A percentile compares a stretch with the other conserved stretches of the same genome.
These are phyloP conservation scores for Neolamprologus tretocephalus DNA, from an alignment of 2,113 vertebrate genomes.

Conservation along the genomic window DNA sequence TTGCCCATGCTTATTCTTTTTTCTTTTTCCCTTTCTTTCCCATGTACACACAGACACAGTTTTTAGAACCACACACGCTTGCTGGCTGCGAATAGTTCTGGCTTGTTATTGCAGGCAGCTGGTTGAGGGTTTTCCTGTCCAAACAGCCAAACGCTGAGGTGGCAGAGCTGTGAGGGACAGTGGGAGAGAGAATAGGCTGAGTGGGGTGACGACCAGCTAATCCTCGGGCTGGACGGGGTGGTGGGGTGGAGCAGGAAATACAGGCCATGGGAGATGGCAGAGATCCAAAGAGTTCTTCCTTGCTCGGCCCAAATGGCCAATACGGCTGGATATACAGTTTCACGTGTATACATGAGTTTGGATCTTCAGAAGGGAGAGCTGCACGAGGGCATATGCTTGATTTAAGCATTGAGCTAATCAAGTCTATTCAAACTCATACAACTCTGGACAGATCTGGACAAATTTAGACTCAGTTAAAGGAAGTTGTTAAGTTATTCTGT, in stretches of 20 bases:
- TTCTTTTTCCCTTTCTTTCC: not conserved
- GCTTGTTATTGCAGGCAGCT: slow-evolving; percentile 65
- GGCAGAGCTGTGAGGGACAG: slow-evolving; percentile 54
- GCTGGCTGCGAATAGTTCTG: slow-evolving; percentile 32
- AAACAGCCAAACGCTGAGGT: slow-evolving; percentile 67
- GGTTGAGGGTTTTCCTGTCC: slow-evolving; percentile 64
- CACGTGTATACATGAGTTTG: not conserved
- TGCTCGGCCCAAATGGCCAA: not conserved
- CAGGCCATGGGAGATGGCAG: slow-evolving; percentile 17
- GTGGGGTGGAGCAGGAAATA: slow-evolving; percentile 37
- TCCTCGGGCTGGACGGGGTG: not conserved
- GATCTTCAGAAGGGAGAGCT: not conserved
- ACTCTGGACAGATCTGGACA: not conserved
- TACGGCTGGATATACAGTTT: not conserved
- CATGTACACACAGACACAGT: not conserved
- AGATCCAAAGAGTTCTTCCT: slow-evolving; percentile 33
- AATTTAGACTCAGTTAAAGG: not conserved
- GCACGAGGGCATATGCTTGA: not conserved
- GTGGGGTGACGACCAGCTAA: slow-evolving; percentile 49
- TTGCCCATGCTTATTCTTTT: not conserved
- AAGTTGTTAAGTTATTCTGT: not conserved
- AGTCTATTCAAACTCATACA: not conserved
- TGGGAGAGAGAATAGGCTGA: slow-evolving; percentile 24
- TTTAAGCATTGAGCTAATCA: not conserved
- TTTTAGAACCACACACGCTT: not conserved